Evolutionary conservation across 2,113 vertebrate species (phyloP), one percentile per base, ranked within the genome.

Genomic region (Equus quagga): DNA sequence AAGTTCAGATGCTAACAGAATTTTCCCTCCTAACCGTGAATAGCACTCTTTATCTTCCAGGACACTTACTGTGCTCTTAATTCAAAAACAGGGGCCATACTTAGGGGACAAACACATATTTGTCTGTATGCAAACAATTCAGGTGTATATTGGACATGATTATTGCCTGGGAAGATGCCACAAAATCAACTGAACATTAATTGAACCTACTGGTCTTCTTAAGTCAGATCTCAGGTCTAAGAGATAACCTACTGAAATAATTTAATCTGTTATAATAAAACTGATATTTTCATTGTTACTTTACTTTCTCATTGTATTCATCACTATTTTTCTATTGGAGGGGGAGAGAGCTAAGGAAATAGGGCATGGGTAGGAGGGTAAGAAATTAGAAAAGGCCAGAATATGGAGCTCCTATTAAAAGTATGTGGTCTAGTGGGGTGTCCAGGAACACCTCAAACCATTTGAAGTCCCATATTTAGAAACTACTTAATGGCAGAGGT

Each of bases 201-300:
- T 33, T 89, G 51, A 62, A 86, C 41, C 24, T 69, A 84, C 17
- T 28, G 11, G 72, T 69, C 26, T 81, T 76, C n/a, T 81, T 81
- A 84, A 81, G 69, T 91, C 21, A 78, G 46, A 93, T 72, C 33
- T 88, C 76, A 85, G 26, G 58, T 89, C 28, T 82, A 44, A 69
- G 92, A 98, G 12, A 46, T 51, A 80, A 31, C 10, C 7, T 89
- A 56, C 18, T 72, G 21, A 93, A 89, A 67, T 80, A 64, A 93
- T 64, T 31, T 84, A 44, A 96, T 67, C 41, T 60, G 17, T 58
- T 84, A 86, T 62, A 89, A 76, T 56, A 83, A 41, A 28, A 46
- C 73, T 65, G 58, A 13, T 78, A 58, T 54, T 76, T 69, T 91
- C 26, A 56, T 58, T 91, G 14, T 80, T 18, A 65, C 10, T 82